These are phyloP conservation scores for Palaemon carinicauda DNA, from an alignment of 1,140 invertebrate species.

Conservation along the genomic window DNA sequence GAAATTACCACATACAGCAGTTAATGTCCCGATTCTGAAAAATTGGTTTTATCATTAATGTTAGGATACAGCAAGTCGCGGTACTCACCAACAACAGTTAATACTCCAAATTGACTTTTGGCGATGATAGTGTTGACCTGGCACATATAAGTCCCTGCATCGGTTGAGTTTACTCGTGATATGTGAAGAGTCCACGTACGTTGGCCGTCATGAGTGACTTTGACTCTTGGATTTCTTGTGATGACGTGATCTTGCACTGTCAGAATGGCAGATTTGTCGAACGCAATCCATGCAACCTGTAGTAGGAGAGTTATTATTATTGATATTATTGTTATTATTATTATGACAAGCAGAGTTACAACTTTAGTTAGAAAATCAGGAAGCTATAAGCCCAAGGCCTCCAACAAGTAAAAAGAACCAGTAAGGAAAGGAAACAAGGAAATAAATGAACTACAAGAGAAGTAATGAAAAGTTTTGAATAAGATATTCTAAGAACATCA, in stretches of 20 bases:
- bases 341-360: too few species aligned
- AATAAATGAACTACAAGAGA: too few species aligned
- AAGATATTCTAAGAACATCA: too few species aligned
- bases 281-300: neutral
- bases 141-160: neutral
- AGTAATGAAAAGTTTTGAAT: too few species aligned
- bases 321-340: too few species aligned
- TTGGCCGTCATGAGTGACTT: neutral
- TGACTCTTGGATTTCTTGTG: neutral
- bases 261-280: conserved; percentile 12
- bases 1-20: too few species aligned
- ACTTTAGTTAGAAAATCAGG: too few species aligned
- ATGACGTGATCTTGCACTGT: conserved; percentile 6
- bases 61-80: neutral
- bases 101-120: neutral
- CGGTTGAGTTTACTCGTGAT: neutral
- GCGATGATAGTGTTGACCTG: conserved; percentile 5
- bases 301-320: neutral
- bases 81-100: neutral
- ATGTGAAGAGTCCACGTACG: conserved; percentile 17
- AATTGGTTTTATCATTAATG: too few species aligned
- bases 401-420: too few species aligned
- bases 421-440: too few species aligned
- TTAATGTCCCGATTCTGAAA: too few species aligned
- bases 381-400: too few species aligned